These are phyloP conservation scores for Sthenelais limicola DNA, from an alignment of 2,888 invertebrate genomes.

Conservation along the genomic window DNA sequence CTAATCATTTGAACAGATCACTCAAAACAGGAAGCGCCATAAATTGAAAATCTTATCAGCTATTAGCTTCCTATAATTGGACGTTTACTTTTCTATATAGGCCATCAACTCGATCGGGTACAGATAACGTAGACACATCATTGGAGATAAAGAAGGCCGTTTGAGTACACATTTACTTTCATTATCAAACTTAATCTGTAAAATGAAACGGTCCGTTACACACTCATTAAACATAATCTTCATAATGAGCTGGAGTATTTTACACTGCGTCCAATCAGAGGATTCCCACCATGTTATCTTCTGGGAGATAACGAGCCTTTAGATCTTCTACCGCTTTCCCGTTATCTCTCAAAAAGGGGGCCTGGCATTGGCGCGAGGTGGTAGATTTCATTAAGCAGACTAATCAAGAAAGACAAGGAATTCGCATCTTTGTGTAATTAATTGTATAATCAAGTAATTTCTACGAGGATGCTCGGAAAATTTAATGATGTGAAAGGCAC, in stretches of 20 bases:
- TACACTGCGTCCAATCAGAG: conserved; percentile 33
- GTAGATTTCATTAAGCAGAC: conserved; percentile 8
- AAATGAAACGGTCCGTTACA: conserved; percentile 35
- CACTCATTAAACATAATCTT: conserved; percentile 13
- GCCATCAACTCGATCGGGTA: too few relatives aligned
- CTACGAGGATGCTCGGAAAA: conserved; percentile 32
- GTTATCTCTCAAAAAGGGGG: conserved; percentile 15
- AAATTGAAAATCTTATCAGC: too few relatives aligned
- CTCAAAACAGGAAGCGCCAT: too few relatives aligned
- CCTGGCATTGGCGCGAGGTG: neutral
- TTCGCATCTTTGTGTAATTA: conserved; percentile 27
- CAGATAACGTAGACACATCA: too few relatives aligned
- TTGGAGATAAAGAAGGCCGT: too few relatives aligned
- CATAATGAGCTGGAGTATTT: conserved; percentile 32
- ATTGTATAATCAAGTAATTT: conserved; percentile 38
- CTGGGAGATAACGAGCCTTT: conserved; percentile 31
- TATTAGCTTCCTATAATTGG: too few relatives aligned
- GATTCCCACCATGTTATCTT: conserved; percentile 13
- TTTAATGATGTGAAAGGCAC: too few relatives aligned
- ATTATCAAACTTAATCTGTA: conserved; percentile 1
- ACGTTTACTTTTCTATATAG: too few relatives aligned
- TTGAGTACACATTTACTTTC: conserved; percentile 35
- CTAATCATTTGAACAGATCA: too few relatives aligned
- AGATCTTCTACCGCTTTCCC: too few relatives aligned
- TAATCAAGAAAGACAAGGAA: neutral